Evolutionary conservation across 2,888 invertebrate genomes (phyloP).

Genomic region (Scotopteryx bipunctaria): DNA sequence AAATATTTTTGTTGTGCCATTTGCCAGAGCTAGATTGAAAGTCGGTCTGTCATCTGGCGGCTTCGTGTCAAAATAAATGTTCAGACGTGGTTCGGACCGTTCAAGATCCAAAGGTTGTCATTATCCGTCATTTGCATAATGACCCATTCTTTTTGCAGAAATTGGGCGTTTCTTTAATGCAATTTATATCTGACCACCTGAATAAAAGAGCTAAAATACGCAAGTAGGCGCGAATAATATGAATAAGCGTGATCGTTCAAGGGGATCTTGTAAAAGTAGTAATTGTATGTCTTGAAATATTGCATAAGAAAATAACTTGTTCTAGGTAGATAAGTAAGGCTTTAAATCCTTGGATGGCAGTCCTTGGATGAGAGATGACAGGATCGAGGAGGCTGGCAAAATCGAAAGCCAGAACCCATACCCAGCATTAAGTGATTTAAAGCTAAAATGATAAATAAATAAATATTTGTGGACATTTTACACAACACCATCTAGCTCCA

Average conservation of each 20-base stretch:
- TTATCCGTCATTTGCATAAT: slow-evolving; percentile 62
- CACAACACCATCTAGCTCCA: too few species aligned
- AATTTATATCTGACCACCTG: slow-evolving; percentile 41
- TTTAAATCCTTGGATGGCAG: too few species aligned
- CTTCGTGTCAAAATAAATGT: slow-evolving; percentile 39
- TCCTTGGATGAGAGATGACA: too few species aligned
- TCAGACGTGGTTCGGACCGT: too few species aligned
- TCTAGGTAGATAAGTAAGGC: too few species aligned
- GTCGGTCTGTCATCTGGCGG: slow-evolving; percentile 26
- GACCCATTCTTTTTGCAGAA: slow-evolving; percentile 53
- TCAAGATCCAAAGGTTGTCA: slow-evolving; percentile 48
- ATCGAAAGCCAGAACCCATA: too few species aligned
- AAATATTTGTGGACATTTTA: too few species aligned
- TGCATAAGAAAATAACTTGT: slow-evolving; percentile 6
- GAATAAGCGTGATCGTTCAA: slow-evolving; percentile 42
- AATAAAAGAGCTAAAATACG: slow-evolving; percentile 46
- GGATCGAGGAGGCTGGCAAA: too few species aligned
- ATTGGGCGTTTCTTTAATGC: slow-evolving; percentile 48
- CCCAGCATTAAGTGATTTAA: too few species aligned
- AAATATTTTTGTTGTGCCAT: slow-evolving; percentile 4
- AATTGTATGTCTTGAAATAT: slow-evolving; percentile 23
- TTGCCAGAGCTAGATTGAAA: slow-evolving; percentile 37
- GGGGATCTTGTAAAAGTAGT: slow-evolving; percentile 38
- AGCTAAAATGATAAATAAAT: too few species aligned
- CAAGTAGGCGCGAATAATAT: slow-evolving; percentile 57